Percentiles rank a stretch among this genome's conserved stretches.
These are phyloP conservation scores for Euspilapteryx auroguttella DNA, from an alignment of 2,888 invertebrate species.

Conservation along the genomic window DNA sequence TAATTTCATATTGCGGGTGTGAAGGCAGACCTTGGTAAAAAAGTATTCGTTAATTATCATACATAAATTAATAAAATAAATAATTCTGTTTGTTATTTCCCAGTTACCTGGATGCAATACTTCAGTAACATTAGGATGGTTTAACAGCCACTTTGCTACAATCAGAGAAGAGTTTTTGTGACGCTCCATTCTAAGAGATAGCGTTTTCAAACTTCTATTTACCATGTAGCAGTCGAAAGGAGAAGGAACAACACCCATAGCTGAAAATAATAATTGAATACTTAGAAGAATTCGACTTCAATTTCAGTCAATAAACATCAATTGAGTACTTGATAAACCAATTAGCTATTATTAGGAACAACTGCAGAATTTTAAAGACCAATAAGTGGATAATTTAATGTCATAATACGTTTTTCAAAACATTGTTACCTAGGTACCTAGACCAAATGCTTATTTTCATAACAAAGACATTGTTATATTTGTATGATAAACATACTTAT, in stretches of 20 bases:
- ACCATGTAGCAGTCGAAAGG: slow-evolving; percentile 96
- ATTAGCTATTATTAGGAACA: too few relatives aligned
- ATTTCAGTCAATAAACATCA: not conserved
- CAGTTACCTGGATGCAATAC: slow-evolving; percentile 83
- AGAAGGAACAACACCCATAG: slow-evolving; percentile 91
- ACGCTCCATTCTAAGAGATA: slow-evolving; percentile 88
- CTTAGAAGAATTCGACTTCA: not conserved
- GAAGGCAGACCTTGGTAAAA: slow-evolving; percentile 79
- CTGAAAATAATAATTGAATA: slow-evolving; percentile 52
- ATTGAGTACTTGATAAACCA: too few relatives aligned
- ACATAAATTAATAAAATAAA: too few relatives aligned
- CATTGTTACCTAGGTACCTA: too few relatives aligned
- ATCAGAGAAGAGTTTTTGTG: slow-evolving; percentile 78
- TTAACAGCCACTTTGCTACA: slow-evolving; percentile 80
- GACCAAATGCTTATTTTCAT: too few relatives aligned
- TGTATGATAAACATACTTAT: too few relatives aligned
- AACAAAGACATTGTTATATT: too few relatives aligned
- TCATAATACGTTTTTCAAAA: too few relatives aligned
- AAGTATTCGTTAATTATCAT: too few relatives aligned
- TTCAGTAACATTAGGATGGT: slow-evolving; percentile 75
- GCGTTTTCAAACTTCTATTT: slow-evolving; percentile 90
- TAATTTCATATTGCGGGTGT: slow-evolving; percentile 84
- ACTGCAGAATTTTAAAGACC: too few relatives aligned
- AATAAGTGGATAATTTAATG: too few relatives aligned
- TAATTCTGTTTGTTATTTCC: too few relatives aligned